These are phyloP conservation scores for Amitus sp. DNA, from an alignment of 2,888 invertebrate species.

Conservation along the genomic window DNA sequence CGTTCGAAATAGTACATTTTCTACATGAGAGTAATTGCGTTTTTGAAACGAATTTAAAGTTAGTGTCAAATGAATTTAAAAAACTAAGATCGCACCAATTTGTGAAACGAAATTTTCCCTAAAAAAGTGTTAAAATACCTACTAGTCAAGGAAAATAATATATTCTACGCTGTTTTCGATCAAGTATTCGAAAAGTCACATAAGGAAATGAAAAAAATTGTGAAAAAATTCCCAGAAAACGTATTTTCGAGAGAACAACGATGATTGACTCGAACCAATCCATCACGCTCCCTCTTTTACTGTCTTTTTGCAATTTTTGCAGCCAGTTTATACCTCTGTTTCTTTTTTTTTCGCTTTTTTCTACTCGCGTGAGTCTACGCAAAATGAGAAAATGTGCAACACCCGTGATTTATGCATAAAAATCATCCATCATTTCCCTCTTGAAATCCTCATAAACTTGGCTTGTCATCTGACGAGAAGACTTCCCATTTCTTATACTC, in stretches of 20 bases:
- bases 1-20: no score
- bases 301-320: constrained; percentile 27
- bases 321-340: constrained; percentile 23
- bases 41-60: constrained; percentile 5
- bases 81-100: no score
- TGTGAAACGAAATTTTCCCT: no score
- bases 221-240: neutral
- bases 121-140: no score
- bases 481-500: constrained; percentile 5
- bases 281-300: constrained; percentile 44
- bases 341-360: constrained; percentile 12
- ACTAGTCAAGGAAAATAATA: no score
- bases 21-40: no score
- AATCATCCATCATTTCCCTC: constrained; percentile 51
- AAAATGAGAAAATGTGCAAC: constrained; percentile 12
- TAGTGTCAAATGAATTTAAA: no score
- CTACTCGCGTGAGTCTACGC: neutral
- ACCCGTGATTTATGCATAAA: constrained; percentile 42
- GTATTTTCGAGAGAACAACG: constrained; percentile 47
- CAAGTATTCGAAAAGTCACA: no score
- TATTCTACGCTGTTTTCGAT: no score
- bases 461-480: constrained; percentile 6
- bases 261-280: constrained; percentile 56
- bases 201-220: constrained; percentile 9
- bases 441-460: neutral